These are phyloP conservation scores for Lasaia peninsularis DNA, from an alignment of 1,140 invertebrate species.

Conservation along the genomic window DNA sequence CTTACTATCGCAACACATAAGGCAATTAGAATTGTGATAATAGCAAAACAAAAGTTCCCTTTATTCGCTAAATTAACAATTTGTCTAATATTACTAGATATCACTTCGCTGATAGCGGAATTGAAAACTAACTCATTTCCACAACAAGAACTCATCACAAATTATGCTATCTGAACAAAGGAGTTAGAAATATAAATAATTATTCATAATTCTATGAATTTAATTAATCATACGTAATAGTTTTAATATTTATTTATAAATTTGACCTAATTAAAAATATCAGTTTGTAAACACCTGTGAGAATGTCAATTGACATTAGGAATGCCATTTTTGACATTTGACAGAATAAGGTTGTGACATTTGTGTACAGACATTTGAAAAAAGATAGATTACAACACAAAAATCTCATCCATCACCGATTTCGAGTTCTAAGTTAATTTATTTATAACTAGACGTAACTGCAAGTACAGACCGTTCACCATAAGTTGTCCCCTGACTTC, in stretches of 20 bases:
- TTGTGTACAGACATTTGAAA: no score
- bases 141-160: constrained; percentile 71
- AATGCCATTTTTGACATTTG: background rate
- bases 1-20: constrained; percentile 31
- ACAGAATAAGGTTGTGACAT: no score
- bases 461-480: no score
- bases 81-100: constrained; percentile 51
- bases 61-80: constrained; percentile 48
- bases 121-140: constrained; percentile 60
- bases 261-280: constrained; percentile 43
- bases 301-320: constrained; percentile 35
- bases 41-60: constrained; percentile 34
- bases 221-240: background rate
- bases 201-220: constrained; percentile 6
- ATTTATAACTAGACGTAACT: no score
- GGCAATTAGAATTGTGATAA: constrained; percentile 36
- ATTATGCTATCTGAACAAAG: constrained; percentile 18
- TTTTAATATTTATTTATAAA: constrained; percentile 35
- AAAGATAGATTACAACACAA: no score
- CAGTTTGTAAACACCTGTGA: constrained; percentile 57
- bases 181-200: background rate
- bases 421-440: no score
- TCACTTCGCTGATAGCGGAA: constrained; percentile 56
- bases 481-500: no score
- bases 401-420: no score